Percentiles rank a stretch among this genome's conserved stretches.
Conservation (phyloP, 2,888 invertebrate species). For the Ennomos fuscantarius region DNA sequence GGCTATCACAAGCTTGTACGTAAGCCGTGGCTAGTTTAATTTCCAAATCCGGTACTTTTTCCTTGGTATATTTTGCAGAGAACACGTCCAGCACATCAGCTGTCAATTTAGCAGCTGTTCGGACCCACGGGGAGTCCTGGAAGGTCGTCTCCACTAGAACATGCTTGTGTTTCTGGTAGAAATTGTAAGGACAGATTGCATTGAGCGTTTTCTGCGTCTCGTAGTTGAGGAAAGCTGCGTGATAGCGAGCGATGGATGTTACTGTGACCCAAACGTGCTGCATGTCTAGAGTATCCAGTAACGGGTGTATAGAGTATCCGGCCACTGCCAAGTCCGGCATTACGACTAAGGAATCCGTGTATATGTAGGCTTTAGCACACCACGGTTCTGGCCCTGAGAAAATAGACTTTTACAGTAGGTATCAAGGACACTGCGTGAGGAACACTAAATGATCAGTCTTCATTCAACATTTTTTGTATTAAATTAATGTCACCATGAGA, state of each 20-base stretch:
- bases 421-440: no score
- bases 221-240: conserved; percentile 66
- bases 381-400: conserved; percentile 57
- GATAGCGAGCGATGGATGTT: conserved; percentile 64
- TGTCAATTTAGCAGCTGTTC: conserved; percentile 60
- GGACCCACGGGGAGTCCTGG: conserved; percentile 59
- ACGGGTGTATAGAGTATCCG: conserved; percentile 57
- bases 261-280: conserved; percentile 52
- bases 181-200: conserved; percentile 43
- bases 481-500: no score
- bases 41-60: conserved; percentile 49
- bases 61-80: conserved; percentile 51
- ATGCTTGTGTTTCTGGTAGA: conserved; percentile 50
- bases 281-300: conserved; percentile 52
- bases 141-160: conserved; percentile 57
- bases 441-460: no score
- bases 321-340: conserved; percentile 65
- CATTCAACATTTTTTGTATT: no score
- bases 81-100: conserved; percentile 57
- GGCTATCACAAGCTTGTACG: conserved; percentile 55
- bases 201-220: conserved; percentile 49
- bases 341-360: conserved; percentile 61
- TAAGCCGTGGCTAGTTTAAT: conserved; percentile 46
- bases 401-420: no score
- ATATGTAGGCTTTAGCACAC: conserved; percentile 59